Evolutionary conservation across 2,888 invertebrate genomes (phyloP).

Genomic region (Ecliptopera silaceata): DNA sequence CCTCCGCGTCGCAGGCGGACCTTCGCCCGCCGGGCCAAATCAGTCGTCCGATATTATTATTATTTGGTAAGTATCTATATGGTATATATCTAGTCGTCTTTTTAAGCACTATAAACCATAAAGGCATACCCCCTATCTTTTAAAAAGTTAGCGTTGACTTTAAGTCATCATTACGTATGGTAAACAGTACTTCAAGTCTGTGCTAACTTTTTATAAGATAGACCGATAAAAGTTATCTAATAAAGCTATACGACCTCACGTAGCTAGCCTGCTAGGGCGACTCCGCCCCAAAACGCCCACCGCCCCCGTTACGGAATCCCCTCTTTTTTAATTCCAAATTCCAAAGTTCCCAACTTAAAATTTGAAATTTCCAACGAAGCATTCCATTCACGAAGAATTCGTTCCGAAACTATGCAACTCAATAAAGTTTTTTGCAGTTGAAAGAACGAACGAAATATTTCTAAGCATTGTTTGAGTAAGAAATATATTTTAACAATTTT

Average conservation of each 20-base stretch:
- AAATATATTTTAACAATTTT: background rate
- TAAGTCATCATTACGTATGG: no score
- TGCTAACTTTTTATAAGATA: no score
- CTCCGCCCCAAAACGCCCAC: slow-evolving; percentile 55
- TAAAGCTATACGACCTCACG: slow-evolving; percentile 40
- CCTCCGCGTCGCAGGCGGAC: no score
- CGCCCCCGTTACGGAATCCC: slow-evolving; percentile 45
- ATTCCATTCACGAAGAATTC: slow-evolving; percentile 51
- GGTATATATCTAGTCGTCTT: no score
- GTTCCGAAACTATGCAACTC: slow-evolving; percentile 51
- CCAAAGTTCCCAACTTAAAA: slow-evolving; percentile 61
- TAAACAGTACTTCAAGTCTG: no score
- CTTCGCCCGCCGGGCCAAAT: no score
- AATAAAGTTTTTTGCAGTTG: slow-evolving; percentile 38
- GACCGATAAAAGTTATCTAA: no score
- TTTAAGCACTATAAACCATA: no score
- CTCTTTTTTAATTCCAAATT: slow-evolving; percentile 66
- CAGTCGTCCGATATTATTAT: no score
- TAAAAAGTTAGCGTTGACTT: no score
- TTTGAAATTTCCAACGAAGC: slow-evolving; percentile 65
- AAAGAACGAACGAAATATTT: slow-evolving; percentile 24
- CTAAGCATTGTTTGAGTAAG: slow-evolving; percentile 3
- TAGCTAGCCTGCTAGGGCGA: slow-evolving; percentile 45
- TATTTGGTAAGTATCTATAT: no score
- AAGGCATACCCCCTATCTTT: no score